A percentile compares a stretch with the other conserved stretches of the same genome.
Evolutionary conservation across 2,113 vertebrate genomes (phyloP).

Genomic region (Corythornis madagascariensis): DNA sequence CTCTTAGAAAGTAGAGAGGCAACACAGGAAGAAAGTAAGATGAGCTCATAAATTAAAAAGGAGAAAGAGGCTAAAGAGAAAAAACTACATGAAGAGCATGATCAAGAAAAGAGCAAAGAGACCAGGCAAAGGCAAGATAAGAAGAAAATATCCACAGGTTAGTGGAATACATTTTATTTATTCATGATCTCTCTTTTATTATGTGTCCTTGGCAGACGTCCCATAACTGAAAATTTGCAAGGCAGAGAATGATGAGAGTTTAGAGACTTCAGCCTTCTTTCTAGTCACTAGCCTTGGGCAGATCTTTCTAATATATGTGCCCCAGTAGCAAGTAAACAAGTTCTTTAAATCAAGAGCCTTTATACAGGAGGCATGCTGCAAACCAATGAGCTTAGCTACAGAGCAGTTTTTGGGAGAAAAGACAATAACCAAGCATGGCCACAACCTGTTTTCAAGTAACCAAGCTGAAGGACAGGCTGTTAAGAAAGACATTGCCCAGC

Average conservation of each 20-base stretch:
- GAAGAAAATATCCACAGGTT: slow-evolving; percentile 44
- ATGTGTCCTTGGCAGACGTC: slow-evolving; percentile 52
- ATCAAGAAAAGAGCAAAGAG: not conserved
- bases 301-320: not conserved
- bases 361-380: not conserved
- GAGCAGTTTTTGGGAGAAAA: not conserved
- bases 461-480: not conserved
- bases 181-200: slow-evolving; percentile 53
- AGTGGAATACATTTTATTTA: slow-evolving; percentile 59
- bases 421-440: not conserved
- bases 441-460: not conserved
- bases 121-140: not conserved
- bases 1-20: not conserved
- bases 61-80: not conserved
- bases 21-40: not conserved
- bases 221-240: slow-evolving; percentile 42
- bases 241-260: not conserved
- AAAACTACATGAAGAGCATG: not conserved
- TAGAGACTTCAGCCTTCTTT: slow-evolving; percentile 13
- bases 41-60: not conserved
- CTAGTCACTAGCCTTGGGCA: slow-evolving; percentile 33
- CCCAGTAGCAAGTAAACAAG: not conserved
- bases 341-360: not conserved
- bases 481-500: not conserved
- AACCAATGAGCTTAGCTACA: not conserved